Evolutionary conservation across 2,888 invertebrate species (phyloP).

Genomic region (Entomobrya multifasciata): DNA sequence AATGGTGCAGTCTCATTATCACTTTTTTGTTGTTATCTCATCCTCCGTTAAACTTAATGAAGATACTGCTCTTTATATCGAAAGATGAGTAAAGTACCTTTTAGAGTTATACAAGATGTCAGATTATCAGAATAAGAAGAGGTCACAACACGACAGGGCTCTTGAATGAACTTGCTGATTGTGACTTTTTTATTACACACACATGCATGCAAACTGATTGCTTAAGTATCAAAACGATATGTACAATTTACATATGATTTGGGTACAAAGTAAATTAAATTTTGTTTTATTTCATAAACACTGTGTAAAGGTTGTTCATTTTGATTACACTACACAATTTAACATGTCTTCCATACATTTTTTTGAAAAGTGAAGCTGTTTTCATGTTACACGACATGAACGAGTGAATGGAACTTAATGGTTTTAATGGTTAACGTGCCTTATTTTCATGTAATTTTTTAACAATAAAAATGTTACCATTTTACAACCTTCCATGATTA

Average conservation of each 20-base stretch:
- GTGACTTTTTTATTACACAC: background rate
- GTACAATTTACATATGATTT: no score
- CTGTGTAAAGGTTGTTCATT: background rate
- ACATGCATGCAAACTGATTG: background rate
- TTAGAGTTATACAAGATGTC: background rate
- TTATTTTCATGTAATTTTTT: background rate
- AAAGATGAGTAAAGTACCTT: background rate
- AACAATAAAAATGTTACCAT: slow-evolving; percentile 8
- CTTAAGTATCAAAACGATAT: background rate
- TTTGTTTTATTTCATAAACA: background rate
- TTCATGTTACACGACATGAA: slow-evolving; percentile 7
- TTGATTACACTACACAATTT: background rate
- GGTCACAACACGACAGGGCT: slow-evolving; percentile 22
- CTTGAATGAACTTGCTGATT: background rate
- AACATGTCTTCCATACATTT: background rate
- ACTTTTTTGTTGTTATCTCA: background rate
- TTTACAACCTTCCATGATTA: background rate
- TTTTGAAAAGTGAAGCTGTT: background rate
- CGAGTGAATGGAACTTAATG: slow-evolving; percentile 19
- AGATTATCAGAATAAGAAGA: background rate
- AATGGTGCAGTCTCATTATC: slow-evolving; percentile 17
- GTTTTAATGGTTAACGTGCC: slow-evolving; percentile 6
- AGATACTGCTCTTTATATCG: slow-evolving; percentile 18
- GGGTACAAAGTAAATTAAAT: background rate
- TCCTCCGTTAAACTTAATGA: no score